These are phyloP conservation scores for Emys orbicularis DNA, from an alignment of 2,797 vertebrate genomes.

Conservation along the genomic window DNA sequence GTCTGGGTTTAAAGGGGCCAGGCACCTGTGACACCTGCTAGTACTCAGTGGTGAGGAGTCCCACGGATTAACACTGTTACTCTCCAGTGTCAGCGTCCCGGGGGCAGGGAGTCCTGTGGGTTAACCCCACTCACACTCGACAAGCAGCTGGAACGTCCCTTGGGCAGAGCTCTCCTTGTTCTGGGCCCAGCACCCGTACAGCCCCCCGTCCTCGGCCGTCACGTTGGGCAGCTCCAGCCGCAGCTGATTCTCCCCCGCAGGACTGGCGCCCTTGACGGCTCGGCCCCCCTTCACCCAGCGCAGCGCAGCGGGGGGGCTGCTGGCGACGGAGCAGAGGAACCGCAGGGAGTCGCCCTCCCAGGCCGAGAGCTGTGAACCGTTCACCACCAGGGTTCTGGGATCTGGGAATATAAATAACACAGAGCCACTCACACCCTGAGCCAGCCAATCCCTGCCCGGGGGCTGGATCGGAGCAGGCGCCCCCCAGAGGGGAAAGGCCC, in stretches of 20 bases:
- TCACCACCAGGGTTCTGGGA: neutral
- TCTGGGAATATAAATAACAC: neutral
- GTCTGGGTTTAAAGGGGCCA: too few relatives aligned
- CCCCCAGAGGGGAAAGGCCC: neutral
- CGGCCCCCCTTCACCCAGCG: conserved; percentile 45
- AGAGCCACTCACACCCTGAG: neutral
- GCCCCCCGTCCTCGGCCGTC: neutral
- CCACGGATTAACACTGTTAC: too few relatives aligned
- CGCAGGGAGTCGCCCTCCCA: conserved; percentile 33
- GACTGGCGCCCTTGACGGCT: neutral
- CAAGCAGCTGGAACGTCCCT: conserved; percentile 14
- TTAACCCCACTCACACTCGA: conserved; percentile 32
- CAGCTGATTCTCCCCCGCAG: neutral
- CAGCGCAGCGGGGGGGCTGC: neutral
- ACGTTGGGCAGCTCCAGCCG: conserved; percentile 2
- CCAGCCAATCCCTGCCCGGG: neutral
- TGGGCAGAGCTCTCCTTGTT: conserved; percentile 4
- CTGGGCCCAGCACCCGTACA: conserved; percentile 45
- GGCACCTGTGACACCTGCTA: too few relatives aligned
- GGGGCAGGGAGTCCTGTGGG: too few relatives aligned
- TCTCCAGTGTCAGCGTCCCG: too few relatives aligned
- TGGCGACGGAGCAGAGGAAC: conserved; percentile 30
- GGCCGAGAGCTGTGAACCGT: neutral
- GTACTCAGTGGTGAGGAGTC: too few relatives aligned
- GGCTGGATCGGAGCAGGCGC: neutral